Evolutionary conservation across 1,140 invertebrate species (phyloP), one percentile per base, ranked within the genome.

Genomic region (Kradibia gibbosae): DNA sequence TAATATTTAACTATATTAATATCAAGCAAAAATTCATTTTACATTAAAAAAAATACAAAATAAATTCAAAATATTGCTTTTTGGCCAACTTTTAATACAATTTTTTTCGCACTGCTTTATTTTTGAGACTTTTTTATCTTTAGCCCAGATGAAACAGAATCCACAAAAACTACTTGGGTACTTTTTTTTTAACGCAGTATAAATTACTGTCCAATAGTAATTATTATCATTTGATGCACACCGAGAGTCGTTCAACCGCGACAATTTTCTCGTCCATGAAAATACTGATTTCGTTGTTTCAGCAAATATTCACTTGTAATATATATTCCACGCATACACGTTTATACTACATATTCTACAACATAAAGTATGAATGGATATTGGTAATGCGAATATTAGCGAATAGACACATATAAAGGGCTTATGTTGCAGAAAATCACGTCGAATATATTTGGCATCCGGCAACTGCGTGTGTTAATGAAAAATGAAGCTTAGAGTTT

Each of bases 231-330:
- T 78, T 72, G 78, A 62, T 42, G 42, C 55, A 72, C 31, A 42
- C 53, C 77, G n/a, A 20, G 65, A 79, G 42, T 82, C 65, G 20
- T 28, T 84, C 78, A 50, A 60, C 78, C 75, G 78, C 74, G 70
- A 82, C 80, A 80, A 81, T 78, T 81, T 45, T 39, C 31, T 70
- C 74, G 71, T 65, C 74, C 81, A 67, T 83, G 72, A 83, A 83
- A 84, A 84, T 83, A 81, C 79, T 74, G 82, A 84, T 83, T 83
- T 82, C 75, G 71, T 81, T 84, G 82, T 79, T 83, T 83, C 82
- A 77, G 77, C 62, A 17, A 36, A 71, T 84, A 77, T 80, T 73
- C 45, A 25, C 28, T 17, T 4, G 11, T 13, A 60, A 45, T 45
- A 48, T 53, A 53, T 25, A 73, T 20, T 25, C 11, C 22, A 17